These are phyloP conservation scores for Diplodus puntazzo DNA, from an alignment of 2,797 vertebrate species.

Conservation along the genomic window DNA sequence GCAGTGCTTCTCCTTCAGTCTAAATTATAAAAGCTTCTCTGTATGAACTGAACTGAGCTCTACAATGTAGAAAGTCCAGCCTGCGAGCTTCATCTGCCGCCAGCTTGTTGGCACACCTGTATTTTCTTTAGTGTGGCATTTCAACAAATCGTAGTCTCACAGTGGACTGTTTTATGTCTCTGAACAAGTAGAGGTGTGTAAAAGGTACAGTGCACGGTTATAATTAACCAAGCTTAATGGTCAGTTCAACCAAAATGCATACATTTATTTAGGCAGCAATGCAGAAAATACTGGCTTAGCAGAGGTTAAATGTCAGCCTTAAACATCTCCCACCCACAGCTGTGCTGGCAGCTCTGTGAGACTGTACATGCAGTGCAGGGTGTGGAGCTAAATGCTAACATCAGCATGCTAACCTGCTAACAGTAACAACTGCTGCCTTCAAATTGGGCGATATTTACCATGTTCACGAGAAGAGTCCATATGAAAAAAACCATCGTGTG, in stretches of 20 bases:
- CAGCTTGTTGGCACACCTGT: conserved; percentile 48
- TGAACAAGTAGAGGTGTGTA: conserved; percentile 10
- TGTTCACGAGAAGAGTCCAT: no score
- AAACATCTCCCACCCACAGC: not conserved
- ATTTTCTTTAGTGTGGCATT: conserved; percentile 58
- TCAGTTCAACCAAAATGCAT: conserved; percentile 13
- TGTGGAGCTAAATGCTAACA: no score
- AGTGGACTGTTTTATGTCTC: conserved; percentile 35
- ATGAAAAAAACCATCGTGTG: no score
- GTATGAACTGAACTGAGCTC: conserved; percentile 23
- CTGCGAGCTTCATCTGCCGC: conserved; percentile 18
- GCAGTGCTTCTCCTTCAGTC: not conserved
- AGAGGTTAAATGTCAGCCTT: not conserved
- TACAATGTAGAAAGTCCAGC: conserved; percentile 4
- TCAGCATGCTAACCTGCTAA: no score
- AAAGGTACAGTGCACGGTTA: not conserved
- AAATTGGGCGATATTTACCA: no score
- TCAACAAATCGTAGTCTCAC: conserved; percentile 16
- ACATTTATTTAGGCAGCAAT: not conserved
- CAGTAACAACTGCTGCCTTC: no score
- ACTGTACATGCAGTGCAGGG: not conserved
- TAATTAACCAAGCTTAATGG: not conserved
- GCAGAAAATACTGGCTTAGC: not conserved
- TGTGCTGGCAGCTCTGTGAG: not conserved
- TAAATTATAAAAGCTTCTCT: conserved; percentile 40